These are phyloP conservation scores for Myzus persicae DNA, from an alignment of 1,140 invertebrate species.

Conservation along the genomic window DNA sequence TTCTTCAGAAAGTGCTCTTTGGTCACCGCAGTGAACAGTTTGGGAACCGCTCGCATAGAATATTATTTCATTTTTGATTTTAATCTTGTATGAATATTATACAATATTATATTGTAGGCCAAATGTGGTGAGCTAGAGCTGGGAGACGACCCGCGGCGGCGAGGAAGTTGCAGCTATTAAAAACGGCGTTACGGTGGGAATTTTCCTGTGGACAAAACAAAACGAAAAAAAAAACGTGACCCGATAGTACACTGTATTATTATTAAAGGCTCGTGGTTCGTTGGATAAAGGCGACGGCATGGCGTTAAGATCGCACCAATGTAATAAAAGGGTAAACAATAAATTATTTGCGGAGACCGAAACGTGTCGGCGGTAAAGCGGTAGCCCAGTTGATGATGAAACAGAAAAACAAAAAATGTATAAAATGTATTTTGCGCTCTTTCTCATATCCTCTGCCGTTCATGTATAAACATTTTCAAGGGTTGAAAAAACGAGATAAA, in stretches of 20 bases:
- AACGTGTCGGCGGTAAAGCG: background rate
- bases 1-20: too few species aligned
- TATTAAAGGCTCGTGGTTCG: background rate
- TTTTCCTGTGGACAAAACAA: too few species aligned
- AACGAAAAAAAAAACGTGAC: slow-evolving; percentile 9
- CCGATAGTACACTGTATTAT: background rate
- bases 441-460: background rate
- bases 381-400: background rate
- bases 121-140: too few species aligned
- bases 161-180: background rate
- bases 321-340: background rate
- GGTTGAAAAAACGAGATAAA: background rate
- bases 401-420: background rate
- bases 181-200: background rate
- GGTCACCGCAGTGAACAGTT: too few species aligned
- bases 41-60: too few species aligned
- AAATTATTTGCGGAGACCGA: background rate
- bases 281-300: background rate
- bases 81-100: too few species aligned
- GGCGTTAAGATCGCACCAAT: background rate
- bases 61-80: too few species aligned
- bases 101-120: too few species aligned
- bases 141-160: background rate
- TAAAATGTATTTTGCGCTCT: background rate
- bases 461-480: background rate